These are phyloP conservation scores for Anarsia innoxiella DNA, from an alignment of 2,888 invertebrate species.

Conservation along the genomic window DNA sequence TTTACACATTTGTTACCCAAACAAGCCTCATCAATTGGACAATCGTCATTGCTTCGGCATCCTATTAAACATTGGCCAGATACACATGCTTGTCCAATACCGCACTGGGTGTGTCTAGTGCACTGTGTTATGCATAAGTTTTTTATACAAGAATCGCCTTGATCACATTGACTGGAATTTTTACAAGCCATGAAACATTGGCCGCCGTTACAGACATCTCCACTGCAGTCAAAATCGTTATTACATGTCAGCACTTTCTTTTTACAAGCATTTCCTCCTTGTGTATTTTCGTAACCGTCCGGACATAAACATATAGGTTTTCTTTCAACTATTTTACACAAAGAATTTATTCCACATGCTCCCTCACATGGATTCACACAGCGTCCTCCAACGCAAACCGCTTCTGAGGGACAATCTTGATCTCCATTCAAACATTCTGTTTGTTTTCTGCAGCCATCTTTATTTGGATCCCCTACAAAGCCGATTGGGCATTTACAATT, in stretches of 20 bases:
- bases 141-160: conserved; percentile 85
- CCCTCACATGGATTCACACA: conserved; percentile 89
- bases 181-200: conserved; percentile 90
- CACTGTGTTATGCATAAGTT: conserved; percentile 89
- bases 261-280: conserved; percentile 78
- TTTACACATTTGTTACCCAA: conserved; percentile 89
- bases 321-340: conserved; percentile 85
- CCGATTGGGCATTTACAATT: conserved; percentile 87
- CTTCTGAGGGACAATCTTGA: conserved; percentile 83
- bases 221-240: conserved; percentile 84
- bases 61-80: conserved; percentile 87
- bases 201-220: conserved; percentile 85
- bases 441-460: conserved; percentile 84
- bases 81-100: conserved; percentile 85
- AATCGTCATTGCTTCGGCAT: conserved; percentile 89
- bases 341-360: conserved; percentile 87
- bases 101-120: conserved; percentile 86
- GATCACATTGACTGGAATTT: conserved; percentile 84
- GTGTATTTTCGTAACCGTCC: conserved; percentile 82
- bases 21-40: conserved; percentile 84
- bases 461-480: conserved; percentile 84
- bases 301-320: conserved; percentile 87
- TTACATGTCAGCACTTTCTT: conserved; percentile 79
- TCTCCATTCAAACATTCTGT: conserved; percentile 84
- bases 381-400: conserved; percentile 80